Percentiles rank a stretch among this genome's conserved stretches.
phyloP scores from a whole-genome alignment of 2,888 invertebrate genomes.

The Marronus borbonicus region DNA sequence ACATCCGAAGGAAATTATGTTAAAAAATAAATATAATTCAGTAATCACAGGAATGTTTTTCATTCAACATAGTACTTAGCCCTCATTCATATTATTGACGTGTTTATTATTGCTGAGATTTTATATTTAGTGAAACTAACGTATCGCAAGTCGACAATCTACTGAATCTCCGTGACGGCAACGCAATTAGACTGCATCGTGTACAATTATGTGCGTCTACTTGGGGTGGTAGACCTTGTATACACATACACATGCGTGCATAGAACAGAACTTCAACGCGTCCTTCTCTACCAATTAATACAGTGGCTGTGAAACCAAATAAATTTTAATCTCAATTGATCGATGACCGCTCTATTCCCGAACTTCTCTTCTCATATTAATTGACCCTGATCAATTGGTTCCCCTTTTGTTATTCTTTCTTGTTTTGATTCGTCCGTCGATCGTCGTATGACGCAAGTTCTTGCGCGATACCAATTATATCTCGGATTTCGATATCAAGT shows the following conservation, averaged over 20 bases:
- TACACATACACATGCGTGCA: neutral
- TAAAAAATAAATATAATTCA: no score
- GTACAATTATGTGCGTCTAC: neutral
- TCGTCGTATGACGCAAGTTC: slow-evolving; percentile 36
- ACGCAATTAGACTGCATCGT: neutral
- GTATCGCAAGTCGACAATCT: no score
- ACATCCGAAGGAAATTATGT: no score
- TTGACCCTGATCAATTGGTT: slow-evolving; percentile 45
- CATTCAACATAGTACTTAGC: no score
- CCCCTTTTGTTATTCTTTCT: slow-evolving; percentile 41
- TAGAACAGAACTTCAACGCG: neutral
- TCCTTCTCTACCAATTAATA: slow-evolving; percentile 16
- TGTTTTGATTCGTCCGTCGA: slow-evolving; percentile 16
- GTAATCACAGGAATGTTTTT: no score
- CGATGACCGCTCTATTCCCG: slow-evolving; percentile 36
- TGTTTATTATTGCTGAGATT: no score
- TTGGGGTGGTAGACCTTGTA: neutral
- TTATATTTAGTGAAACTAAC: no score
- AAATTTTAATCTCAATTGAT: slow-evolving; percentile 38
- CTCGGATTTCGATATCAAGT: slow-evolving; percentile 24
- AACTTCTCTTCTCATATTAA: slow-evolving; percentile 37
- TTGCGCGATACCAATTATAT: slow-evolving; percentile 24
- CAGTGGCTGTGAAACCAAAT: slow-evolving; percentile 5
- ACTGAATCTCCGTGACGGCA: no score
- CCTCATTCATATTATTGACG: no score